Evolutionary conservation across 1,140 invertebrate species (phyloP), one percentile per base, ranked within the genome.

Genomic region (Drosophila repleta): DNA sequence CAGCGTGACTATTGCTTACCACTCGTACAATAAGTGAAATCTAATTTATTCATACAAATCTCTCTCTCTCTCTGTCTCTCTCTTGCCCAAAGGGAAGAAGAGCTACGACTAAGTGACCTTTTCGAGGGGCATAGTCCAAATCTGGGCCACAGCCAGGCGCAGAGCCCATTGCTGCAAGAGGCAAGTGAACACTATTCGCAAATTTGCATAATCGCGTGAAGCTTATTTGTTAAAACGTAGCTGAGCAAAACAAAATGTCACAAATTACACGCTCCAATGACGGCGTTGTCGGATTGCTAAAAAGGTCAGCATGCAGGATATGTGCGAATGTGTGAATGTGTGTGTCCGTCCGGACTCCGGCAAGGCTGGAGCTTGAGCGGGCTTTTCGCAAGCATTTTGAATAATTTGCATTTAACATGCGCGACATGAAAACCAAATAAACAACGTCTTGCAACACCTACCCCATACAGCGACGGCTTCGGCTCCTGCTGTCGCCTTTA

Each of bases 321-420:
- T 68, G 32, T 62, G 56, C 51, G 39, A 57, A 57, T 57, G 21
- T 56, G 53, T 20, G 53, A 56, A 56, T 62, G 39, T 70, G 74
- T 76, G 75, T 72, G 71, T 48, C 57, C 32, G 48, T 43, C 4
- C 52, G 48, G 18, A 46, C n/a, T n/a, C n/a, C 18, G 39, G 20
- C 52, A 51, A 49, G 45, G 51, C 26, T 56, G n/a, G n/a, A n/a
- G 65, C 32, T 53, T 35, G 41, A 66, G 51, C 61, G 80, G 68
- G 62, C 11, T 35, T 77, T 32, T 10, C 8, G 41, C 17, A 53
- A 63, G 74, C 75, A 68, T 67, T 75, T 72, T 85, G 82, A 85
- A 87, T 85, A 85, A 85, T 85, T 85, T 85, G 78, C 78, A 87
- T 81, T 85, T 87, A 85, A 85, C 82, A 85, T 85, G 82, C 82